Conservation (phyloP, 2,797 vertebrate species). For the Novumbra hubbsi region DNA sequence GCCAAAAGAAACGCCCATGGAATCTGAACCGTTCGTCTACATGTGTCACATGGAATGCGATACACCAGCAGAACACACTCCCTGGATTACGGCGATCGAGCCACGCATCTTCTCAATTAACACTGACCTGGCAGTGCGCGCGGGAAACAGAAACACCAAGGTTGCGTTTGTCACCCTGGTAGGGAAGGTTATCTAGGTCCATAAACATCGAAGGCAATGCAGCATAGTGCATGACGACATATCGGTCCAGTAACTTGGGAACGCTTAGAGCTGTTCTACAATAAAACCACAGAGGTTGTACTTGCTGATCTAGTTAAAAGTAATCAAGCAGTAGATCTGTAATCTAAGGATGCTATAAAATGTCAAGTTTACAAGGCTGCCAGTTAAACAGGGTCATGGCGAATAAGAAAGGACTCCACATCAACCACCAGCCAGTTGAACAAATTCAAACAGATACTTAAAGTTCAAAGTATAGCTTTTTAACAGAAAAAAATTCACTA, state of each 20-base stretch:
- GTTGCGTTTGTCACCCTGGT: neutral
- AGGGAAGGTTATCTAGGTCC: neutral
- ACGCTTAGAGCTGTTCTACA: slow-evolving; percentile 47
- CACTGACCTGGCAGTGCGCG: neutral
- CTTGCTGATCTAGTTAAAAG: slow-evolving; percentile 35
- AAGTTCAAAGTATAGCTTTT: slow-evolving; percentile 35
- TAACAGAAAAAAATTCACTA: slow-evolving; percentile 13
- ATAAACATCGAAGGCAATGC: slow-evolving; percentile 23
- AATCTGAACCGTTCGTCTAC: slow-evolving; percentile 50
- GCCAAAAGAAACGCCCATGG: slow-evolving; percentile 53
- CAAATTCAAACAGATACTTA: slow-evolving; percentile 26
- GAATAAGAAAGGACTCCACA: slow-evolving; percentile 17
- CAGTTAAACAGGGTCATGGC: neutral
- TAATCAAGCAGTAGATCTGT: slow-evolving; percentile 45
- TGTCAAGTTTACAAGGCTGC: slow-evolving; percentile 22
- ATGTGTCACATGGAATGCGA: slow-evolving; percentile 35
- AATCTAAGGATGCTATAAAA: slow-evolving; percentile 49
- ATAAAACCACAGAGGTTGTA: slow-evolving; percentile 50
- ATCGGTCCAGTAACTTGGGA: slow-evolving; percentile 23
- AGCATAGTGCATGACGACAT: slow-evolving; percentile 29
- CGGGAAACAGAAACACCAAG: neutral
- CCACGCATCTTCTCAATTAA: neutral
- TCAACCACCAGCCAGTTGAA: slow-evolving; percentile 28
- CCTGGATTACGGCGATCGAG: slow-evolving; percentile 28
- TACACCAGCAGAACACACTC: slow-evolving; percentile 31